Percentiles rank a stretch among this genome's conserved stretches.
Evolutionary conservation across 2,113 vertebrate genomes (phyloP).

Genomic region (Terrapene triunguis): DNA sequence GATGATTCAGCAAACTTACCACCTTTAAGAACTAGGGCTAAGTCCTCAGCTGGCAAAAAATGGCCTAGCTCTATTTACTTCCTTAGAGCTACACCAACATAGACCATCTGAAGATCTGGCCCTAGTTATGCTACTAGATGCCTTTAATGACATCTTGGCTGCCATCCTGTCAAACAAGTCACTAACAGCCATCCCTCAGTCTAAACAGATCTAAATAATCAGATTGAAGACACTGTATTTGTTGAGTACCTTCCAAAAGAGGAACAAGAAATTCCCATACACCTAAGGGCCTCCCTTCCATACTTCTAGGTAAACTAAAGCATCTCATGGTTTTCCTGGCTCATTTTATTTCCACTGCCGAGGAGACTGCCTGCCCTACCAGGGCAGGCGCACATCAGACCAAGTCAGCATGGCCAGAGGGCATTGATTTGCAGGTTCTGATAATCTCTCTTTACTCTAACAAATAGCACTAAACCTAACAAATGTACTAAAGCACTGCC

Average conservation of each 20-base stretch:
- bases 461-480: not conserved
- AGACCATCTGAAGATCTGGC: not conserved
- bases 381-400: not conserved
- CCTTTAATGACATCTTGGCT: not conserved
- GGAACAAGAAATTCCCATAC: not conserved
- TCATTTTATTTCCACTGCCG: not conserved
- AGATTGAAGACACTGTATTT: not conserved
- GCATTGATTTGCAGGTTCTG: not conserved
- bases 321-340: not conserved
- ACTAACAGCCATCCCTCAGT: not conserved
- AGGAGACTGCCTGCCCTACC: not conserved
- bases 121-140: not conserved
- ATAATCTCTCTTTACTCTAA: not conserved
- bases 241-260: not conserved
- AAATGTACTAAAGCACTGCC: not conserved
- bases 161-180: accelerated
- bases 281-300: not conserved
- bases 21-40: not conserved
- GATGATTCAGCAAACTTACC: not conserved
- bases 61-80: not conserved
- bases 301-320: not conserved
- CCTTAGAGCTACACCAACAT: not conserved
- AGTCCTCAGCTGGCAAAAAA: not conserved
- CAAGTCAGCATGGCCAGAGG: not conserved
- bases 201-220: not conserved